Evolutionary conservation across 1,140 invertebrate species (phyloP), one percentile per base, ranked within the genome.

Genomic region (Ephestia elutella): DNA sequence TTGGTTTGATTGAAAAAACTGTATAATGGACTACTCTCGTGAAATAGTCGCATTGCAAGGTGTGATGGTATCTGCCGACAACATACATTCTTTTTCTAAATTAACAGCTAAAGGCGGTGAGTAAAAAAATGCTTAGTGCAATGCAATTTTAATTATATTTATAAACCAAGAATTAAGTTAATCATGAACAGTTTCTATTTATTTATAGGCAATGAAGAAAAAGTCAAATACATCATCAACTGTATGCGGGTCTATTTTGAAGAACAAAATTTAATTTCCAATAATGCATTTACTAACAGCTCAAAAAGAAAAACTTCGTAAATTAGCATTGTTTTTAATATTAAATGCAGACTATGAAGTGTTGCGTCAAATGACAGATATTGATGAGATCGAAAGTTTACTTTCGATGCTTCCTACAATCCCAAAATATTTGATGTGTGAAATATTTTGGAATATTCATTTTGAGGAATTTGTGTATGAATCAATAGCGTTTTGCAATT

Each of bases 181-280:
- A n/a, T n/a, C n/a, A 38, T 38, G 25, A 28, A 38, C 13, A 38
- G 8, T 38, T 56, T 44, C 51, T 44, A 55, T 51, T 63, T 58
- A 56, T 79, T 81, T 32, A n/a, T 62, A 88, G 85, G 83, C 0
- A 86, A 88, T 68, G 83, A 86, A 72, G 71, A 80, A 15, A 77
- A 78, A 77, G 68, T 88, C 21, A 59, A 73, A 55, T 70, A 63
- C 60, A 63, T 86, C n/a, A 59, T 86, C 15, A 54, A 71, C 2
- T 59, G 30, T 25, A 59, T 86, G 20, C 32, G 25, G 20, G 71
- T 71, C 53, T 83, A 82, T 64, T 57, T 88, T 35, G 58, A 60
- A 44, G 71, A 72, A 50, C 68, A 70, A 68, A 66, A 75, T 15
- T 80, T 78, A 49, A 62, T 74, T 11, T 32, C 65, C 25, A 57